phyloP scores from a whole-genome alignment of 1,140 invertebrate species.

The Pogonognathellus flavescens region DNA sequence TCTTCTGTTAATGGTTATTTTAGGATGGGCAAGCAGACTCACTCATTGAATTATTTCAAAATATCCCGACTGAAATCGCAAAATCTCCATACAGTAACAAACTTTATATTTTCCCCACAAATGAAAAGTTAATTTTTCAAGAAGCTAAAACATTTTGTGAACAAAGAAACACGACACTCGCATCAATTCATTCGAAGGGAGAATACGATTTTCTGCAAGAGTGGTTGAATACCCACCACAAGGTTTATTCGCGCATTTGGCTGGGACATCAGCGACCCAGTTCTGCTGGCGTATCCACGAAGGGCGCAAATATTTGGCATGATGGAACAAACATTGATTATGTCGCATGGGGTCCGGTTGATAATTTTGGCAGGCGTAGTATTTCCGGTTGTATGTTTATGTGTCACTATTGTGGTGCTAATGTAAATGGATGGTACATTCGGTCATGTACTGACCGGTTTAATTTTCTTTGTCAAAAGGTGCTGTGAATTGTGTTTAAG shows the following conservation, averaged over 20 bases:
- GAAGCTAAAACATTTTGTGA: not conserved
- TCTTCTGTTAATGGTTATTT: not conserved
- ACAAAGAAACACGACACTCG: not conserved
- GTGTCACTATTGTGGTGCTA: constrained; percentile 18
- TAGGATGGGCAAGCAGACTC: not conserved
- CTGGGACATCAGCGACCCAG: not conserved
- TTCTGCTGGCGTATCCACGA: not conserved
- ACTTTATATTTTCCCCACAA: constrained; percentile 9
- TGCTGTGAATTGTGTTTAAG: too few species aligned
- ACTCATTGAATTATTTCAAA: not conserved
- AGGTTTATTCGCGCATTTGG: constrained; percentile 12
- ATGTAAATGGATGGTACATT: constrained; percentile 14
- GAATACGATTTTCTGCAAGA: constrained; percentile 22
- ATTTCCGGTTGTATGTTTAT: constrained; percentile 3
- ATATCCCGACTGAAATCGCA: not conserved
- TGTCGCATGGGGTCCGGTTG: not conserved
- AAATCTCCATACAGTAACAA: constrained; percentile 27
- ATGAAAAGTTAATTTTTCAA: not conserved
- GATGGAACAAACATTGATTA: constrained; percentile 13
- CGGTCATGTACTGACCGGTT: not conserved
- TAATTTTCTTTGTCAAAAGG: not conserved
- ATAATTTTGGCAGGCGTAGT: not conserved
- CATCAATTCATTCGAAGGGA: constrained; percentile 15
- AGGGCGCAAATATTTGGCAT: not conserved
- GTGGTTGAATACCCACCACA: not conserved